Evolutionary conservation across 2,888 invertebrate genomes (phyloP).

Genomic region (Tridacna gigas): DNA sequence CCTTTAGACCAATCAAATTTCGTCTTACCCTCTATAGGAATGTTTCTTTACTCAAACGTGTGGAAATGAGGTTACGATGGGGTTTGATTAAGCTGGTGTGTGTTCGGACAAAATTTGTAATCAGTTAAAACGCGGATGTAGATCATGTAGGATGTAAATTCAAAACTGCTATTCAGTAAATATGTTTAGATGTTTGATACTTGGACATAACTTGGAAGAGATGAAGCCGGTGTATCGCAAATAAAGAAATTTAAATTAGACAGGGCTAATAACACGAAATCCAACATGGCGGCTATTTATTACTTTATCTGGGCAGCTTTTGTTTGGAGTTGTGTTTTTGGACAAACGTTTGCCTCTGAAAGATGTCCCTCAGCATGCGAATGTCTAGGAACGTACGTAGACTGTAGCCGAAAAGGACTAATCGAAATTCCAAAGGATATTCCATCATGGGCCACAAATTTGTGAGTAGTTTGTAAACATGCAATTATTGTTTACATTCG

Average conservation of each 20-base stretch:
- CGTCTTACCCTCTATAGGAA: slow-evolving; percentile 64
- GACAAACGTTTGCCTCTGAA: slow-evolving; percentile 56
- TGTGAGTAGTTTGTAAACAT: slow-evolving; percentile 88
- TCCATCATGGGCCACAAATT: slow-evolving; percentile 91
- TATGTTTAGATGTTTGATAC: slow-evolving; percentile 48
- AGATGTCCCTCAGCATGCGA: slow-evolving; percentile 89
- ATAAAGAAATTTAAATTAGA: slow-evolving; percentile 51
- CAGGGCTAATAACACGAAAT: slow-evolving; percentile 65
- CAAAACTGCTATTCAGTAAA: slow-evolving; percentile 2
- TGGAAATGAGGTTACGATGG: slow-evolving; percentile 63
- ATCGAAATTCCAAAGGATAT: slow-evolving; percentile 89
- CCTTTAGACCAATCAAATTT: slow-evolving; percentile 56
- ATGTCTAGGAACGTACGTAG: slow-evolving; percentile 90
- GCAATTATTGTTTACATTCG: slow-evolving; percentile 3
- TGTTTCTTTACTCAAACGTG: slow-evolving; percentile 66
- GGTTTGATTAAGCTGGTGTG: slow-evolving; percentile 50
- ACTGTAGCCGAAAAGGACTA: slow-evolving; percentile 91
- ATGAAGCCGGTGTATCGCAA: slow-evolving; percentile 46
- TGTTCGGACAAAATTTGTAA: slow-evolving; percentile 28
- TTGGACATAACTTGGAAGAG: slow-evolving; percentile 24
- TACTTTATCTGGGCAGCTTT: slow-evolving; percentile 78
- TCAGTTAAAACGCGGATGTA: slow-evolving; percentile 32
- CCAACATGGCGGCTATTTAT: slow-evolving; percentile 82
- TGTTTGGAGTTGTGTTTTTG: slow-evolving; percentile 71
- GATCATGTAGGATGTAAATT: slow-evolving; percentile 40